These are phyloP conservation scores for Meriones psammophilus DNA, from an alignment of 2,797 vertebrate species.

Conservation along the genomic window DNA sequence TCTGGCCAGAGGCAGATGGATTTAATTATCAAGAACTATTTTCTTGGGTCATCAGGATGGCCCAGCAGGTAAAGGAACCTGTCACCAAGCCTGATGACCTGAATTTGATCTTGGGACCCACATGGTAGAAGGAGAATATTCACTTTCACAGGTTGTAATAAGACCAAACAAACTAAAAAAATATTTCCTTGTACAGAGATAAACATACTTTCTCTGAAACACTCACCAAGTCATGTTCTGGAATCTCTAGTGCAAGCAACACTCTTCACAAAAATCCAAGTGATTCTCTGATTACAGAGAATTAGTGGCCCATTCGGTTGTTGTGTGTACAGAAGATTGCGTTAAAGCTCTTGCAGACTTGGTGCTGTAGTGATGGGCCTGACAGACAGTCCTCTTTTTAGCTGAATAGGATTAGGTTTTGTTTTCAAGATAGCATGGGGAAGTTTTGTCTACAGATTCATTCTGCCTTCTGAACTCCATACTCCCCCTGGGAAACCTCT, in stretches of 20 bases:
- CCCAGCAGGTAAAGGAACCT: not conserved
- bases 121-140: not conserved
- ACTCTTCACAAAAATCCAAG: slow-evolving; percentile 29
- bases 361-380: not conserved
- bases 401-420: not conserved
- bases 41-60: not conserved
- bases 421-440: slow-evolving; percentile 15
- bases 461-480: slow-evolving; percentile 66
- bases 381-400: not conserved
- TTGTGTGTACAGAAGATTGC: not conserved
- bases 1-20: not conserved
- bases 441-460: slow-evolving; percentile 40
- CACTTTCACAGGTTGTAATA: not conserved
- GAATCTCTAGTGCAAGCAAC: slow-evolving; percentile 18
- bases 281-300: slow-evolving; percentile 18
- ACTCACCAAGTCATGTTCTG: slow-evolving; percentile 33
- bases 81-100: too few species aligned
- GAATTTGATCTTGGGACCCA: not conserved
- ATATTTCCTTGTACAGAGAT: not conserved
- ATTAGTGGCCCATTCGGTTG: not conserved
- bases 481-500: slow-evolving; percentile 47
- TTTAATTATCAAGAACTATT: slow-evolving; percentile 25
- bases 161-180: not conserved
- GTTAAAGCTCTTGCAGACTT: not conserved
- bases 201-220: slow-evolving; percentile 15